Percentiles rank a stretch among this genome's conserved stretches.
Evolutionary conservation across 2,113 vertebrate genomes (phyloP).

Genomic region (Ceyx margarethae): DNA sequence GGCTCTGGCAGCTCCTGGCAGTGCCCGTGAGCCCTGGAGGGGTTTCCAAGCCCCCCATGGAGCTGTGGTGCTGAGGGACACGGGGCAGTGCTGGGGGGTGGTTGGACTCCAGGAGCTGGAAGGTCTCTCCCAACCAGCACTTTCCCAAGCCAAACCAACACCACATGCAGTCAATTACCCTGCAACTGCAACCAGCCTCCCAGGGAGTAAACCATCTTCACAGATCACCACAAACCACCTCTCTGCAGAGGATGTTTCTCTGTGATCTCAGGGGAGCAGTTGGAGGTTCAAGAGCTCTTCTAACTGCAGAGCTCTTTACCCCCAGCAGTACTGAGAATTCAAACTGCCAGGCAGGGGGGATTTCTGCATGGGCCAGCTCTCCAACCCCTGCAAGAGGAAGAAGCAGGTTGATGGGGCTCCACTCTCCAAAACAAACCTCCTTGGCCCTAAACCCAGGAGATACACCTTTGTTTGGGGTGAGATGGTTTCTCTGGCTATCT

Average conservation of each 20-base stretch:
- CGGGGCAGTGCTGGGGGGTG: no score
- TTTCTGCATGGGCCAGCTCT: not conserved
- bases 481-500: not conserved
- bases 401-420: not conserved
- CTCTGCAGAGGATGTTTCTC: not conserved
- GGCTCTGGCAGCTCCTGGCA: no score
- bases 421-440: not conserved
- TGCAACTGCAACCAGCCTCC: not conserved
- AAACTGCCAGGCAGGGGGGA: not conserved
- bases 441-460: not conserved
- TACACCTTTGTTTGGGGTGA: not conserved
- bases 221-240: not conserved
- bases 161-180: not conserved
- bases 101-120: no score
- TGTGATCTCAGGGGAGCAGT: not conserved
- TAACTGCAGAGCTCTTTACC: not conserved
- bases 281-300: not conserved
- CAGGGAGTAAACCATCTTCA: not conserved
- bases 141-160: not conserved
- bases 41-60: no score
- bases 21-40: no score
- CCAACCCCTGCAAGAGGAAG: not conserved
- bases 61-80: no score
- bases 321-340: not conserved
- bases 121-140: no score